Percentiles rank a stretch among this genome's conserved stretches.
Conservation (phyloP, 2,888 invertebrate genomes). For the Liodrosophila aerea region DNA sequence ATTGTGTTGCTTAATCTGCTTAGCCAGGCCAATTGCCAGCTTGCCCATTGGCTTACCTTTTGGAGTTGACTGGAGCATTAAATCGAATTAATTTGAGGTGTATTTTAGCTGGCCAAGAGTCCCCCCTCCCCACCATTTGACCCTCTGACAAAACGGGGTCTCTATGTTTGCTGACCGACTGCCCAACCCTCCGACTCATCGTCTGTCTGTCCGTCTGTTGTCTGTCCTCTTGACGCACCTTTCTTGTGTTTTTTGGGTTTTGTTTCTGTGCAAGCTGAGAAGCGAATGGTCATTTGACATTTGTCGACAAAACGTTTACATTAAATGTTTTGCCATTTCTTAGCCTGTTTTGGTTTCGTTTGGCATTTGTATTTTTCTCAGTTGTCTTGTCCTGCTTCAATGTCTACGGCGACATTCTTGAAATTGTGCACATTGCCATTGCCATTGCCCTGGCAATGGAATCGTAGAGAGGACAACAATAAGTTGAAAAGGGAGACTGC, state of each 20-base stretch:
- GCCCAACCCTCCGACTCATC: no score
- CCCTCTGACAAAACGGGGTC: conserved; percentile 1
- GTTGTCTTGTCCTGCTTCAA: conserved; percentile 26
- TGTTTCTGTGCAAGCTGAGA: conserved; percentile 13
- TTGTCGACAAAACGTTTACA: conserved; percentile 78
- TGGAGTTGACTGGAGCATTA: conserved; percentile 59
- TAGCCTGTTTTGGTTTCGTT: conserved; percentile 45
- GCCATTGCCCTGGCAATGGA: conserved; percentile 34
- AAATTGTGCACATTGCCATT: conserved; percentile 63
- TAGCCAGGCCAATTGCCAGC: conserved; percentile 33
- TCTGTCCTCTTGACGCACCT: conserved; percentile 48
- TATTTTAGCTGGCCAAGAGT: conserved; percentile 8
- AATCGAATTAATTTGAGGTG: conserved; percentile 75
- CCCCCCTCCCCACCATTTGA: background rate
- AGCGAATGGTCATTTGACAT: conserved; percentile 73
- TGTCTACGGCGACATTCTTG: conserved; percentile 65
- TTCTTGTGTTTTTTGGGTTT: conserved; percentile 41
- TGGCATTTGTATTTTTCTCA: conserved; percentile 12
- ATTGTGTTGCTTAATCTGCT: conserved; percentile 70
- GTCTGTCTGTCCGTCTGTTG: no score
- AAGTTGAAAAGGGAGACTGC: background rate
- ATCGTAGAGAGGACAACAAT: conserved; percentile 40
- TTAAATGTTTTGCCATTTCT: conserved; percentile 72
- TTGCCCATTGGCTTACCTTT: conserved; percentile 39
- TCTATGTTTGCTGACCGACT: conserved; percentile 4